These are phyloP conservation scores for Drosophila albomicans DNA, from an alignment of 1,140 invertebrate species.

Conservation along the genomic window DNA sequence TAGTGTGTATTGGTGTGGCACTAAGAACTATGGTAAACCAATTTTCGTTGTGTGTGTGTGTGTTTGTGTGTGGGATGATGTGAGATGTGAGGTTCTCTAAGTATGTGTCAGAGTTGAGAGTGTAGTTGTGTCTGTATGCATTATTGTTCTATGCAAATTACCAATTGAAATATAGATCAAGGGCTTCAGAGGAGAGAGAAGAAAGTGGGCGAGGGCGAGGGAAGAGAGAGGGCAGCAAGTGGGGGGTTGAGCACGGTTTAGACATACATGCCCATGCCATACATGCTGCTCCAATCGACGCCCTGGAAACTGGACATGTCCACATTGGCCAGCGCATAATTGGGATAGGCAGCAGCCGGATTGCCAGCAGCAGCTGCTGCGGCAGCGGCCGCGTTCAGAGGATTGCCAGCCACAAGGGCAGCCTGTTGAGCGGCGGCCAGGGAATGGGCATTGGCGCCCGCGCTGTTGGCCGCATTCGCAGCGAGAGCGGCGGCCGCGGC, in stretches of 20 bases:
- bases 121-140: constrained; percentile 25
- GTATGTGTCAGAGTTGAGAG: neutral
- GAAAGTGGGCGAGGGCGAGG: neutral
- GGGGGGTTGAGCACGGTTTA: constrained; percentile 85
- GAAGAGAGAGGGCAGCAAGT: neutral
- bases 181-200: constrained; percentile 14
- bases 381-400: constrained; percentile 84
- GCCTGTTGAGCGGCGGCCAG: constrained; percentile 85
- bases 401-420: constrained; percentile 80
- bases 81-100: constrained; percentile 1
- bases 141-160: constrained; percentile 44
- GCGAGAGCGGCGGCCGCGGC: constrained; percentile 85
- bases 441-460: constrained; percentile 80
- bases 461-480: constrained; percentile 85
- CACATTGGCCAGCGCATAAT: constrained; percentile 93
- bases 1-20: constrained; percentile 37
- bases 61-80: constrained; percentile 23
- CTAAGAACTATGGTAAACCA: constrained; percentile 62
- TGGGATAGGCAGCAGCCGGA: constrained; percentile 89
- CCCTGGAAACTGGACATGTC: constrained; percentile 96
- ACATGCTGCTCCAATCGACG: constrained; percentile 95
- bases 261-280: constrained; percentile 96
- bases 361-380: constrained; percentile 86
- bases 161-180: constrained; percentile 6
- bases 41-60: constrained; percentile 42